Percentiles rank a stretch among this genome's conserved stretches.
Evolutionary conservation across 92 coral and sea anemone species (phyloP).

Genomic region (Ricordea florida): DNA sequence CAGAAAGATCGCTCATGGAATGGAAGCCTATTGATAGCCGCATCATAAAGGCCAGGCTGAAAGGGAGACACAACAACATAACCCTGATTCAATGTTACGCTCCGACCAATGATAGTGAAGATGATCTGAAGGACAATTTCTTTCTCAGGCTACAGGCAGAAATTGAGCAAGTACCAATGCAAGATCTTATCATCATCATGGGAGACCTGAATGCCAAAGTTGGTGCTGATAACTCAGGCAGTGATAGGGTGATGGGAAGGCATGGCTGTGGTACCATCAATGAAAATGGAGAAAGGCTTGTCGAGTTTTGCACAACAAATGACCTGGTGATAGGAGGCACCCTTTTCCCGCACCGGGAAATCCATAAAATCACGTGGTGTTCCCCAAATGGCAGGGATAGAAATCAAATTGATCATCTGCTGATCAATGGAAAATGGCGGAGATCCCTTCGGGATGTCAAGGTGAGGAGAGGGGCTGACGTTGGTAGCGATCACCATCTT

Average conservation of each 20-base stretch:
- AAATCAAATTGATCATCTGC: conserved; percentile 31
- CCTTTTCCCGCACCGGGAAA: neutral
- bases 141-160: neutral
- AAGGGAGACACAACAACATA: conserved; percentile 12
- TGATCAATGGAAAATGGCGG: conserved; percentile 17
- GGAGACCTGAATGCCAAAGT: conserved; percentile 23
- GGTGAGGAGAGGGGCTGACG: conserved; percentile 2
- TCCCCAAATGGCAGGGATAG: conserved; percentile 13
- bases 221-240: neutral
- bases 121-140: neutral
- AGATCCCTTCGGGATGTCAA: conserved; percentile 5
- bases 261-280: conserved; percentile 16
- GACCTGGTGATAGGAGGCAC: conserved; percentile 1
- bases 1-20: conserved; percentile 7
- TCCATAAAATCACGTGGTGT: neutral
- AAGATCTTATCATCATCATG: neutral
- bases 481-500: conserved; percentile 9
- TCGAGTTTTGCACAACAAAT: neutral
- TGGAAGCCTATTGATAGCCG: conserved; percentile 44
- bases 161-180: neutral
- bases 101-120: neutral
- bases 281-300: neutral
- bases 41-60: conserved; percentile 5
- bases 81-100: conserved; percentile 8
- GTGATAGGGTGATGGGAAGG: conserved; percentile 14